Conservation (phyloP, 2,888 invertebrate species). For the Acanthococcus lagerstroemiae region DNA sequence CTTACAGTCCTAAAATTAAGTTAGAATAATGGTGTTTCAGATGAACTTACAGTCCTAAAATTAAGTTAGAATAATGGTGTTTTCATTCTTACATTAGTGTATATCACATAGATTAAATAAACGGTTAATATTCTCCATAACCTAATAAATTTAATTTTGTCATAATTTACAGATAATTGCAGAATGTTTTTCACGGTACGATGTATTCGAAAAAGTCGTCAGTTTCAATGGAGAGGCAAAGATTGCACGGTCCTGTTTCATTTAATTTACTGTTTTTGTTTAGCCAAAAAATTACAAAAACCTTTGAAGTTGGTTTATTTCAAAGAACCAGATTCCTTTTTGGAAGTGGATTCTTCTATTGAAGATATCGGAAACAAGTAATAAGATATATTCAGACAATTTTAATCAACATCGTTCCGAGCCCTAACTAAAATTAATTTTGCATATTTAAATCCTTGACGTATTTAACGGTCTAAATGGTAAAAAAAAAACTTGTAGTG, state of each 20-base stretch:
- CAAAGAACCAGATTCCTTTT: conserved; percentile 66
- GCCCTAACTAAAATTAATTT: background rate
- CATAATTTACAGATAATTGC: conserved; percentile 49
- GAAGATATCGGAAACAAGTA: conserved; percentile 52
- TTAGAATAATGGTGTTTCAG: too few species aligned
- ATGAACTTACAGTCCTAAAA: too few species aligned
- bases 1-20: too few species aligned
- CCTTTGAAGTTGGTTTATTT: conserved; percentile 62
- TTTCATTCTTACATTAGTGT: too few species aligned
- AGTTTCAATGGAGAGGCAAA: conserved; percentile 98
- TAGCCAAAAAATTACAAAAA: background rate
- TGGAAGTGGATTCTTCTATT: conserved; percentile 78
- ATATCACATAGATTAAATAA: too few species aligned
- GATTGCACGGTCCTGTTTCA: conserved; percentile 91
- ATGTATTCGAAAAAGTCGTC: conserved; percentile 67
- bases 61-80: too few species aligned
- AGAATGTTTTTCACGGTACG: conserved; percentile 52
- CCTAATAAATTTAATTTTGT: too few species aligned
- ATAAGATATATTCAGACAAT: background rate
- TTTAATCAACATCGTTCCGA: too few species aligned
- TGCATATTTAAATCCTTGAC: background rate
- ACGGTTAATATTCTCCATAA: too few species aligned
- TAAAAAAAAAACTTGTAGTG: too few species aligned
- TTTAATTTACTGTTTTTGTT: conserved; percentile 49
- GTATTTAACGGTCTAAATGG: too few species aligned